Evolutionary conservation across 53 echinoderm and acorn worm genomes (phyloP), one percentile per base, ranked within the genome.

Genomic region (Echinometra lucunter): DNA sequence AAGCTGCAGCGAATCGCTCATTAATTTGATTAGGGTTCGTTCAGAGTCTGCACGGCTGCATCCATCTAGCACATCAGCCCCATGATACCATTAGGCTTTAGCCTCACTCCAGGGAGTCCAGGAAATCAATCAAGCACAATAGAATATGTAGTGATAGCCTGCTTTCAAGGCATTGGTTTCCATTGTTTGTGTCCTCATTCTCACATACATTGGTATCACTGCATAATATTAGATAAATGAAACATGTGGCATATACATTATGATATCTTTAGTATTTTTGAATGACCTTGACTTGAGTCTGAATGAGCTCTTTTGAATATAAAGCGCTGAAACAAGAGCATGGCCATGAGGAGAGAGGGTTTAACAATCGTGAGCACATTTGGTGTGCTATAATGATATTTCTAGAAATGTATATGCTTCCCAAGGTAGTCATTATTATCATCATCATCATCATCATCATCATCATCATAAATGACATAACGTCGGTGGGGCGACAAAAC

Each of bases 1-100:
- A 88, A 88, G 88, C 88, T 55, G 12, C 40, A 57, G 55, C 21
- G 91, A 91, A 38, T 66, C 63, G 91, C 66, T 91, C 91, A 91
- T 91, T 91, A 63, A 91, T 91, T 91, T 91, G 91, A 91, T 91
- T 91, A 91, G 66, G 91, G 21, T 91, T 17, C 18, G 28, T 25
- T 91, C 91, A 88, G 56, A 53, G 88, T 5, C 16, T 30, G 56
- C 27, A 23, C 32, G 55, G 28, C 56, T 53, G 57, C 55, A 88
- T 83, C 74, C 74, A 74, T 35, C 37, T 32, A 74, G 74, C 37
- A 37, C 74, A 74, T 42, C 44, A 21, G 19, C 21, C 44, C 81
- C 44, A 23, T 81, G 81, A 81, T 81, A 81, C 74, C 44, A 81
- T 42, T 42, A 81, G 15, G 37, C 81, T 81, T 44, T 81, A 81